A percentile compares a stretch with the other conserved stretches of the same genome.
Conservation (phyloP, 2,888 invertebrate genomes). For the Trichogramma evanescens region DNA sequence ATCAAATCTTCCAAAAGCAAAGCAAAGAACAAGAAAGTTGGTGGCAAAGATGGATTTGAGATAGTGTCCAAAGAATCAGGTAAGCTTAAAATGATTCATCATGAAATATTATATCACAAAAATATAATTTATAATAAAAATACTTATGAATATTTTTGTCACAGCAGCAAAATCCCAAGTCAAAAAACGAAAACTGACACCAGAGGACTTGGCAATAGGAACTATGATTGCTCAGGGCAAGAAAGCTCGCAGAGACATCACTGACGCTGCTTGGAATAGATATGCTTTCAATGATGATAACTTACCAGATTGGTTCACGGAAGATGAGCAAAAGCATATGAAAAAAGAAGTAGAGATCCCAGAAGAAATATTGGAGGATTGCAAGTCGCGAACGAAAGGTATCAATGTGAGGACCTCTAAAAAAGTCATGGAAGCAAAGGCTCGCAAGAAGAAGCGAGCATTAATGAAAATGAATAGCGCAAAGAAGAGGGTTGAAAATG, state of each 20-base stretch:
- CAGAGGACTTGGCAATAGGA: conserved; percentile 87
- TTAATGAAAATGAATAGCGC: conserved; percentile 82
- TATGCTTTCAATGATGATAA: conserved; percentile 86
- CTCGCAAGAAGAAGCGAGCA: conserved; percentile 89
- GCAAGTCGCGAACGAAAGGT: conserved; percentile 73
- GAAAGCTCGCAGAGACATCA: conserved; percentile 82
- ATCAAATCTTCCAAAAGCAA: conserved; percentile 27
- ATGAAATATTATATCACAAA: neutral
- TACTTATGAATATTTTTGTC: conserved; percentile 24
- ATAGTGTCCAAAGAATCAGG: conserved; percentile 58
- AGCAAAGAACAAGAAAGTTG: conserved; percentile 35
- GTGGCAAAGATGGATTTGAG: conserved; percentile 60
- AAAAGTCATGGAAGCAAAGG: conserved; percentile 96
- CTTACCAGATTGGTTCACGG: conserved; percentile 92
- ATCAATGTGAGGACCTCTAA: conserved; percentile 93
- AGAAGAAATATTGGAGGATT: conserved; percentile 78
- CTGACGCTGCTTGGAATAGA: conserved; percentile 88
- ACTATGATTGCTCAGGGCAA: conserved; percentile 84
- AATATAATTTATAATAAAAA: neutral
- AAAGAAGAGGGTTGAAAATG: conserved; percentile 90
- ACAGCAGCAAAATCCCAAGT: conserved; percentile 52
- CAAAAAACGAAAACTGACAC: conserved; percentile 63
- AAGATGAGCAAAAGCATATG: conserved; percentile 90
- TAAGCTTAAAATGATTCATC: conserved; percentile 31
- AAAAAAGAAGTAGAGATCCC: conserved; percentile 76